Evolutionary conservation across 2,888 invertebrate species (phyloP), one percentile per base, ranked within the genome.

Genomic region (Leptopterna dolabrata): DNA sequence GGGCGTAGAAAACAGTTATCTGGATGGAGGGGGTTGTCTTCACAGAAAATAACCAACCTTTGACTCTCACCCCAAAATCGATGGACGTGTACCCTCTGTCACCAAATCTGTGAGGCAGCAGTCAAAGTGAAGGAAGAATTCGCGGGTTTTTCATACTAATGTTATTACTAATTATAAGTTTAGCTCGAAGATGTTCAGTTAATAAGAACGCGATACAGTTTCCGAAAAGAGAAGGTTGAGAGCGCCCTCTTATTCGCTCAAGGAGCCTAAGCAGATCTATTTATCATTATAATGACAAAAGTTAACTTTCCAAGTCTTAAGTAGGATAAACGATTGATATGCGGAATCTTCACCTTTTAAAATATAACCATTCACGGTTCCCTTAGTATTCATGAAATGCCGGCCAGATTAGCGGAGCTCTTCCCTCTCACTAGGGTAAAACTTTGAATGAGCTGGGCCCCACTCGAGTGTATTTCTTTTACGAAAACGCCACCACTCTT

Each of bases 281-380:
- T 83, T 71, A 83, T 83, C 83, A 83, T 83, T 83, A 70, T 83
- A 83, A 83, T 83, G 83, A 83, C 83, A 70, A 83, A 83, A 83
- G 83, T 83, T 83, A 71, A 83, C 47, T 83, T 83, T 16, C 55
- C 63, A 83, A 71, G 83, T 71, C 83, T 71, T 83, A 83, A 83
- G 71, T 41, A 71, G 83, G 83, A 83, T 83, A 83, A 71, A 71
- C 83, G 83, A 83, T 83, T 83, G 83, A 83, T 83, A 83, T 83
- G 83, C 83, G 70, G 71, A 63, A 83, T 83, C 83, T 83, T 83
- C 83, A 83, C 83, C 83, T 83, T 83, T 83, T 83, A 83, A 81
- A 83, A 70, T 83, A 70, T 47, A 83, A 63, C 83, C 41, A 43
- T 71, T 43, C 27, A 43, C 55, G 29, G 71, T 29, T 19, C 24